Percentiles rank a stretch among this genome's conserved stretches.
phyloP scores from a whole-genome alignment of 2,113 vertebrate species.

The Leucosticte australis region DNA sequence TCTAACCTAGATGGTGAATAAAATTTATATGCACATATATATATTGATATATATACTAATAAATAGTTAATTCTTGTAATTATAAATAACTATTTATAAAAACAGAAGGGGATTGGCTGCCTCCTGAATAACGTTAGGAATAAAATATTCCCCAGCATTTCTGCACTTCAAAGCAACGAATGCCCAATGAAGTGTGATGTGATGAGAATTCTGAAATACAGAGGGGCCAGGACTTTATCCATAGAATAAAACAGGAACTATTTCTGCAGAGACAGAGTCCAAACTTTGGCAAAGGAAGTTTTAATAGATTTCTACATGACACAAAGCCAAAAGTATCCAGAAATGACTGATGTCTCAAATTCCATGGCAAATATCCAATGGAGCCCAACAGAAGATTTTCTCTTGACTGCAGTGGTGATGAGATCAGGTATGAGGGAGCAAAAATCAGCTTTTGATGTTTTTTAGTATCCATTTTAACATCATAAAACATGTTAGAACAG shows the following conservation, averaged over 20 bases:
- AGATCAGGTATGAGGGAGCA: constrained; percentile 2
- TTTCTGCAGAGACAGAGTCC: constrained; percentile 43
- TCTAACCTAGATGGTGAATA: neutral
- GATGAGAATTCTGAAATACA: constrained; percentile 13
- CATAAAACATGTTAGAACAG: neutral
- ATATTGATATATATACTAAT: neutral
- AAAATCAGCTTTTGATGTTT: constrained; percentile 8
- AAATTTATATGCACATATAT: neutral
- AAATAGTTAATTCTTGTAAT: neutral
- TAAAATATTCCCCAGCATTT: neutral
- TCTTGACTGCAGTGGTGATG: neutral
- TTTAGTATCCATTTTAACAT: neutral
- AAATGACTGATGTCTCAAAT: constrained; percentile 45
- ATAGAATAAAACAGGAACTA: constrained; percentile 5
- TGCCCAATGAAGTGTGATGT: constrained; percentile 16
- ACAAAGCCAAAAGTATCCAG: constrained; percentile 46
- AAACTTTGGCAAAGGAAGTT: constrained; percentile 49
- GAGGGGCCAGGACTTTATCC: constrained; percentile 15
- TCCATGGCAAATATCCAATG: constrained; percentile 1
- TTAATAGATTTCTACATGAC: constrained; percentile 54
- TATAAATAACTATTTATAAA: neutral
- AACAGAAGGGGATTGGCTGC: neutral
- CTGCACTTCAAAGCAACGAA: neutral
- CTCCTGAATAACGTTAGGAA: neutral
- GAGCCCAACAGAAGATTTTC: constrained; percentile 24